Conservation (phyloP, 2,113 vertebrate species). For the Triplophysa siluroides region DNA sequence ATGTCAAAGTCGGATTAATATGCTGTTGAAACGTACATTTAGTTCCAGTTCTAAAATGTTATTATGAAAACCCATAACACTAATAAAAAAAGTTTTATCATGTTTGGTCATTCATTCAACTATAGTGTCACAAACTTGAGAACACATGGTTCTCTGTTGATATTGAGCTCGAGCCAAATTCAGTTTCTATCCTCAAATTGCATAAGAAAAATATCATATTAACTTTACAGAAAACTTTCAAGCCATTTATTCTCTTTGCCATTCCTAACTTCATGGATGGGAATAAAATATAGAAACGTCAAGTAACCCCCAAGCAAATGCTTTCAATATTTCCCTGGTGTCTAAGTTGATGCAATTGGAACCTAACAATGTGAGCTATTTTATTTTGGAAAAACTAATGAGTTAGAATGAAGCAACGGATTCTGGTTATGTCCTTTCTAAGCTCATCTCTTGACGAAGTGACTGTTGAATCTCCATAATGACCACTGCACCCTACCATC, state of each 20-base stretch:
- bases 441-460: background rate
- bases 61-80: no score
- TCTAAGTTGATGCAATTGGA: background rate
- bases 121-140: no score
- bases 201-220: background rate
- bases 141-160: background rate
- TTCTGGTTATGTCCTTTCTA: background rate
- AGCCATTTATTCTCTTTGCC: background rate
- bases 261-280: background rate
- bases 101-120: no score
- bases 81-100: no score
- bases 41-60: background rate
- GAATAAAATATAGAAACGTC: background rate
- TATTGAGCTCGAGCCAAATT: background rate
- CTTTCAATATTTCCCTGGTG: background rate
- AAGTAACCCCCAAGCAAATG: background rate
- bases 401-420: background rate
- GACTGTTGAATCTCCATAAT: background rate
- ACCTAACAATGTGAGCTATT: background rate
- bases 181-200: background rate
- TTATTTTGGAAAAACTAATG: background rate
- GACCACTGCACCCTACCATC: background rate
- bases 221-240: background rate
- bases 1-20: slow-evolving; percentile 53
- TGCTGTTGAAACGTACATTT: slow-evolving; percentile 20